Evolutionary conservation across 2,888 invertebrate genomes (phyloP).

Genomic region (Drosophila limbata): DNA sequence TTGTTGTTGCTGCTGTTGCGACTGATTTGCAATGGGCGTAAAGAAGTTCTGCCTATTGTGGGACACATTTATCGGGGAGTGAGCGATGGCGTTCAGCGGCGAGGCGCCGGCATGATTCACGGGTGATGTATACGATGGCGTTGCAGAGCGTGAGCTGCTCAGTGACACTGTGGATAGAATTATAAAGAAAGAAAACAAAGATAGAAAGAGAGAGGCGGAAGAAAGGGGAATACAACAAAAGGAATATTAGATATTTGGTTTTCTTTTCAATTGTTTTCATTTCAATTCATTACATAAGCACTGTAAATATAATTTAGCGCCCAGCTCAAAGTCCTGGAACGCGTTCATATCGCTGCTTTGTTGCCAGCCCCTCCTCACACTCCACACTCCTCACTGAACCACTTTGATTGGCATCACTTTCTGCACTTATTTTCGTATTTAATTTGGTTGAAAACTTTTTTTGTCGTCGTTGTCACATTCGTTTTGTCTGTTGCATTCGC

Average conservation of each 20-base stretch:
- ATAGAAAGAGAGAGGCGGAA: constrained; percentile 4
- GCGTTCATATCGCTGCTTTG: constrained; percentile 74
- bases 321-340: constrained; percentile 83
- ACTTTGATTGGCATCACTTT: constrained; percentile 63
- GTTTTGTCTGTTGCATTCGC: constrained; percentile 77
- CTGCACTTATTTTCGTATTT: constrained; percentile 66
- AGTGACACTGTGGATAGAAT: constrained; percentile 89
- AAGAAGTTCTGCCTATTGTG: constrained; percentile 93
- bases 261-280: constrained; percentile 11
- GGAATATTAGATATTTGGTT: not conserved
- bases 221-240: not conserved
- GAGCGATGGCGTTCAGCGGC: constrained; percentile 87
- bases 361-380: constrained; percentile 1
- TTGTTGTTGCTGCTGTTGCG: constrained; percentile 50
- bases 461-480: constrained; percentile 78
- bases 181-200: not conserved
- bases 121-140: constrained; percentile 94
- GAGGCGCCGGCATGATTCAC: constrained; percentile 89
- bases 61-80: constrained; percentile 89
- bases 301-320: constrained; percentile 84
- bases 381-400: constrained; percentile 27
- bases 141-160: constrained; percentile 96
- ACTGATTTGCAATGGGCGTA: constrained; percentile 90
- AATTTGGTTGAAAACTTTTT: constrained; percentile 61
- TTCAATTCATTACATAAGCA: constrained; percentile 82